These are phyloP conservation scores for Sebastes miniatus DNA, from an alignment of 2,797 vertebrate species.

Conservation along the genomic window DNA sequence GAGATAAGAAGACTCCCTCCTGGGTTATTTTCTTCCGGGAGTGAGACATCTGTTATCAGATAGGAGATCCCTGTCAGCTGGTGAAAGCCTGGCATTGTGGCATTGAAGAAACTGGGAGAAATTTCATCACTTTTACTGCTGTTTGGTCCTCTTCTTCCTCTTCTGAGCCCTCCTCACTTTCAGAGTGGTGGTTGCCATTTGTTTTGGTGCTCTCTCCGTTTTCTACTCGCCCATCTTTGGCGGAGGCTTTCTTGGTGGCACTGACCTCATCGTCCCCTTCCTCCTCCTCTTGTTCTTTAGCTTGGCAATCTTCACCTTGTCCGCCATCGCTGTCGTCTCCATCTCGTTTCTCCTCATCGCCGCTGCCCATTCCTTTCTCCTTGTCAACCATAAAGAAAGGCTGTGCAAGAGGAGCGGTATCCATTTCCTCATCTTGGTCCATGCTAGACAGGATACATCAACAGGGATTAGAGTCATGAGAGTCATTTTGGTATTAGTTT, in stretches of 20 bases:
- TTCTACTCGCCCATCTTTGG: background rate
- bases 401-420: constrained; percentile 58
- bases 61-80: constrained; percentile 63
- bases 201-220: constrained; percentile 7
- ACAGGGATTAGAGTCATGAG: background rate
- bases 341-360: background rate
- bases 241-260: constrained; percentile 53
- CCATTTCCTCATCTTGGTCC: constrained; percentile 78
- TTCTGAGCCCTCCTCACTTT: constrained; percentile 69
- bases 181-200: constrained; percentile 38
- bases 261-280: constrained; percentile 62
- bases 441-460: constrained; percentile 47
- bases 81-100: constrained; percentile 22
- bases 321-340: constrained; percentile 16
- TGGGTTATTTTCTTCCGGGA: background rate
- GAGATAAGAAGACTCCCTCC: background rate
- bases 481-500: background rate
- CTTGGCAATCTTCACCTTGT: constrained; percentile 38
- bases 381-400: constrained; percentile 65
- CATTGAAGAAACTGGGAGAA: constrained; percentile 14
- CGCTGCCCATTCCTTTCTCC: constrained; percentile 4
- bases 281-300: constrained; percentile 36
- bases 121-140: background rate
- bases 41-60: background rate
- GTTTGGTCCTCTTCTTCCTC: constrained; percentile 59